Percentiles rank a stretch among this genome's conserved stretches.
These are phyloP conservation scores for Coenonympha arcania DNA, from an alignment of 2,888 invertebrate species.

Conservation along the genomic window DNA sequence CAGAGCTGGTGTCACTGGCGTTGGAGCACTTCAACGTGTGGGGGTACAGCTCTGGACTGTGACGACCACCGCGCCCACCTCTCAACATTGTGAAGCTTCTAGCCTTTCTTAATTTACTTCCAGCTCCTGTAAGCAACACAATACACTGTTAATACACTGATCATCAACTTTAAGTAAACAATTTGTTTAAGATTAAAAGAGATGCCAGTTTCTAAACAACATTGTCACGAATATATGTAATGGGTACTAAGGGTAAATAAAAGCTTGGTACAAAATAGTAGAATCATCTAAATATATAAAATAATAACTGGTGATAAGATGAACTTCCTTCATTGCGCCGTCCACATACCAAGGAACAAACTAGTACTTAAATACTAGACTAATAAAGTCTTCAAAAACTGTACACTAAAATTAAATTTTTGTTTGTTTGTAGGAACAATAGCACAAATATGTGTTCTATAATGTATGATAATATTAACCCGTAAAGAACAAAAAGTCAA, in stretches of 20 bases:
- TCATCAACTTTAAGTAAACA: too few species aligned
- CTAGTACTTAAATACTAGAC: too few species aligned
- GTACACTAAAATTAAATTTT: background rate
- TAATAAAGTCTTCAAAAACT: background rate
- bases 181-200: too few species aligned
- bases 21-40: conserved; percentile 84
- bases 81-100: conserved; percentile 73
- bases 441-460: background rate
- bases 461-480: background rate
- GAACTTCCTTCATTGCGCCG: conserved; percentile 19
- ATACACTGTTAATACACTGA: background rate
- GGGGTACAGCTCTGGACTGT: conserved; percentile 85
- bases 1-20: conserved; percentile 96
- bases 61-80: conserved; percentile 74
- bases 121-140: conserved; percentile 54
- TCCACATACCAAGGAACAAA: conserved; percentile 10
- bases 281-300: background rate
- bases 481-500: conserved; percentile 17
- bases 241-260: too few species aligned
- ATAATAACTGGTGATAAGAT: background rate
- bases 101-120: conserved; percentile 44
- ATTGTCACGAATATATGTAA: too few species aligned
- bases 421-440: background rate
- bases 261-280: background rate
- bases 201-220: too few species aligned